phyloP scores from a whole-genome alignment of 1,140 invertebrate species.

The Eumaeus atala region DNA sequence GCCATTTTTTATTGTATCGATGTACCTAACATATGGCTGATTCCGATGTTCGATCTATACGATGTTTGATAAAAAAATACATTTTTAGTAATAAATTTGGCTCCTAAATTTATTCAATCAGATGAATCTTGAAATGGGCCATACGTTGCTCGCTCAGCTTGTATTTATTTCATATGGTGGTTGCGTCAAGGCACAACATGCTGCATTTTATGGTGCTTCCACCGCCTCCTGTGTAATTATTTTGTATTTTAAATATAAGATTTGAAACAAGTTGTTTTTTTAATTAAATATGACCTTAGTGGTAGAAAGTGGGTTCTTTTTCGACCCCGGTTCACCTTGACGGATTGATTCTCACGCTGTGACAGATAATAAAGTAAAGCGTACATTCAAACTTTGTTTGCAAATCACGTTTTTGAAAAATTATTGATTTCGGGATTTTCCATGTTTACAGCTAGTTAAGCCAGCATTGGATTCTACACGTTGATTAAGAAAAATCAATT shows the following conservation, averaged over 20 bases:
- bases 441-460: too few relatives aligned
- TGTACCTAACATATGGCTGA: not conserved
- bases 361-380: slow-evolving; percentile 27
- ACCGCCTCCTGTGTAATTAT: slow-evolving; percentile 19
- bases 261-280: slow-evolving; percentile 48
- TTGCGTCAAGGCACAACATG: slow-evolving; percentile 27
- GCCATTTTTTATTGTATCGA: not conserved
- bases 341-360: slow-evolving; percentile 51
- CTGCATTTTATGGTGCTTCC: too few relatives aligned
- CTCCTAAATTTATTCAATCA: too few relatives aligned
- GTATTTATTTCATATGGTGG: slow-evolving; percentile 15
- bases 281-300: slow-evolving; percentile 44
- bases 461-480: too few relatives aligned
- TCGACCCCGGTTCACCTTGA: slow-evolving; percentile 56
- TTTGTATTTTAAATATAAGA: slow-evolving; percentile 51
- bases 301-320: slow-evolving; percentile 56
- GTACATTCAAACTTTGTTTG: too few relatives aligned
- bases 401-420: too few relatives aligned
- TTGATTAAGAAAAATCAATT: too few relatives aligned
- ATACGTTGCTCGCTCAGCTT: not conserved
- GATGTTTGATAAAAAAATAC: too few relatives aligned
- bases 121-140: too few relatives aligned
- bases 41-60: too few relatives aligned
- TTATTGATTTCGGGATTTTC: too few relatives aligned
- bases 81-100: too few relatives aligned